Evolutionary conservation across 1,140 invertebrate species (phyloP), one percentile per base, ranked within the genome.

Genomic region (Amyelois transitella): DNA sequence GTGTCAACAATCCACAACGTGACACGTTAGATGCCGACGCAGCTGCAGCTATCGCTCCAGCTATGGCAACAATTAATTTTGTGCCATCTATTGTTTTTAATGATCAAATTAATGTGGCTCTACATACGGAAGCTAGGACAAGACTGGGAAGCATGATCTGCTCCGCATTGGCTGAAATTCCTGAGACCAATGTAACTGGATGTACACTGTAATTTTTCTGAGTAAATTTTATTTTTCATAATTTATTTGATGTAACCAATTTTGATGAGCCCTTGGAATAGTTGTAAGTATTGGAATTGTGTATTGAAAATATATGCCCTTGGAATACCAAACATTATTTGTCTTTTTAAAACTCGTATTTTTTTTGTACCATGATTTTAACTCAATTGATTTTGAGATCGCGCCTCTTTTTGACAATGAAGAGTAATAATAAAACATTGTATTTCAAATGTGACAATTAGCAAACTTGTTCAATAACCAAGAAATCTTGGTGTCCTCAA

Each of bases 81-180:
- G 64, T 86, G 10, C 83, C 83, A 2, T 74, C 66, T 14, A 72
- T 86, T n/a, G 51, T 75, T 14, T 72, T 81, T 28, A 84, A 84
- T 58, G 71, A 76, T 24, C 47, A 54, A 2, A 73, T 73, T 0
- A 59, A 77, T 58, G 0, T 51, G 0, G 19, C 38, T 0, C 24
- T 58, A 24, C 65, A 73, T 48, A 58, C 21, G 1, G 47, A 71
- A 20, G 79, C 68, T 0, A 58, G 53, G 0, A 7, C 7, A 2
- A 60, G 70, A 22, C 56, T 81, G 0, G 24, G 54, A 18, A 78
- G 66, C 50, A 43, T 80, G 10, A 59, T 84, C 17, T 84, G 83
- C 47, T 70, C 69, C 6, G 75, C 77, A 4, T 69, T 86, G 18
- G 71, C 73, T 20, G 68, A 70, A 5, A 64, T 76, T 19, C 60